These are phyloP conservation scores for Triplophysa dalaica DNA, from an alignment of 2,113 vertebrate genomes.

Conservation along the genomic window DNA sequence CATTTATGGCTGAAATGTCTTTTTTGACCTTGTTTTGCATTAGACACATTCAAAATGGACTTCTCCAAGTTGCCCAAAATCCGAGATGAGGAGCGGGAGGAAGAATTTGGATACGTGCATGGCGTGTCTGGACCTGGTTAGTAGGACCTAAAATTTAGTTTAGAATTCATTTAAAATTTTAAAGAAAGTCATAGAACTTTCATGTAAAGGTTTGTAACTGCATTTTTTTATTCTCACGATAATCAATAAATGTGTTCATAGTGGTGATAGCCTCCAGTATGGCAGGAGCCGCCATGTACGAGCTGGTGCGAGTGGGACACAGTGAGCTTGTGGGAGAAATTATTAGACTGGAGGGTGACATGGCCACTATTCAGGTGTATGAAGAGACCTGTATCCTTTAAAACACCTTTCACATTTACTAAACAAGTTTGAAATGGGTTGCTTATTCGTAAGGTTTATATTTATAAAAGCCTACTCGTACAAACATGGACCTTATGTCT, in stretches of 20 bases:
- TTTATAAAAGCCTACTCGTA: too few relatives aligned
- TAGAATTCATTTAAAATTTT: background rate
- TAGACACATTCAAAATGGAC: slow-evolving; percentile 82
- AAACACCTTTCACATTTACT: background rate
- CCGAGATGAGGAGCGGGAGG: slow-evolving; percentile 88
- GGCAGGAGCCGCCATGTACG: slow-evolving; percentile 98
- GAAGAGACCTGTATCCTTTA: slow-evolving; percentile 99
- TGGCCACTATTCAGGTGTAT: slow-evolving; percentile 99
- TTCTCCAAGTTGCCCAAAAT: slow-evolving; percentile 93
- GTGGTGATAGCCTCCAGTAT: slow-evolving; percentile 94
- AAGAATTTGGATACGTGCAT: slow-evolving; percentile 90
- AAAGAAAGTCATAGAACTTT: background rate
- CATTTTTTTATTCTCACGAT: background rate
- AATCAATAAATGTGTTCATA: slow-evolving; percentile 54
- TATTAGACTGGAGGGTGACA: slow-evolving; percentile 93
- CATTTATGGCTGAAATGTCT: background rate
- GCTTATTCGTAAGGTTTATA: too few relatives aligned
- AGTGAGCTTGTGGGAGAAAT: slow-evolving; percentile 96
- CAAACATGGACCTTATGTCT: too few relatives aligned
- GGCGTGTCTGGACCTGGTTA: slow-evolving; percentile 96
- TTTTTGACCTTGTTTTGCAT: slow-evolving; percentile 37
- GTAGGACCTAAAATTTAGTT: slow-evolving; percentile 48
- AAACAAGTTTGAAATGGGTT: too few relatives aligned
- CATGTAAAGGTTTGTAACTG: background rate
- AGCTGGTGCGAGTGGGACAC: slow-evolving; percentile 95